Conservation (phyloP, 2,888 invertebrate genomes). For the Cephus rjabovi region DNA sequence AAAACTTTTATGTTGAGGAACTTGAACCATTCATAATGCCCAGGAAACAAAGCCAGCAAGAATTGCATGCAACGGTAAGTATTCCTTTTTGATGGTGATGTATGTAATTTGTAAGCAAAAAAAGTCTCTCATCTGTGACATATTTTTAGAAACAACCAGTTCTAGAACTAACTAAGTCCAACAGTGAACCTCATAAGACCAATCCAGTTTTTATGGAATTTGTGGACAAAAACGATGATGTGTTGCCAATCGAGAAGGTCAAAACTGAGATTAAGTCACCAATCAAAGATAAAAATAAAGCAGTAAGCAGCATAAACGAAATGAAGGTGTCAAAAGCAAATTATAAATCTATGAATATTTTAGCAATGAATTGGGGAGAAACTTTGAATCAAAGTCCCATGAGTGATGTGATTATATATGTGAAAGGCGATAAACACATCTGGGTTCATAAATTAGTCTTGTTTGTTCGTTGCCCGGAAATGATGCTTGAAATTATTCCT, state of each 20-base stretch:
- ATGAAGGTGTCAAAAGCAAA: conserved; percentile 22
- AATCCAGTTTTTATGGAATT: background rate
- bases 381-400: conserved; percentile 56
- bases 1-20: conserved; percentile 49
- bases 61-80: background rate
- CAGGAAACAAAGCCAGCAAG: conserved; percentile 11
- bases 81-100: background rate
- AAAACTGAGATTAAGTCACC: background rate
- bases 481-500: conserved; percentile 56
- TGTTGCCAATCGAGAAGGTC: background rate
- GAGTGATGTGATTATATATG: conserved; percentile 65
- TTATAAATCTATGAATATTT: conserved; percentile 34
- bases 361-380: conserved; percentile 56
- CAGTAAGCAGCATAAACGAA: background rate
- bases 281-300: background rate
- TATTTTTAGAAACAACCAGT: background rate
- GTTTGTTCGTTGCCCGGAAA: conserved; percentile 61
- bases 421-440: conserved; percentile 59
- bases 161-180: background rate
- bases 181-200: background rate
- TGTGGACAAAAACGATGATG: background rate
- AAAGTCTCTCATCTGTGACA: background rate
- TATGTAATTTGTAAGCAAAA: background rate
- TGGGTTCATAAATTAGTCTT: conserved; percentile 67
- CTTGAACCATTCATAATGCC: conserved; percentile 39